Evolutionary conservation across 2,888 invertebrate species (phyloP).

Genomic region (Macrophya alboannulata): DNA sequence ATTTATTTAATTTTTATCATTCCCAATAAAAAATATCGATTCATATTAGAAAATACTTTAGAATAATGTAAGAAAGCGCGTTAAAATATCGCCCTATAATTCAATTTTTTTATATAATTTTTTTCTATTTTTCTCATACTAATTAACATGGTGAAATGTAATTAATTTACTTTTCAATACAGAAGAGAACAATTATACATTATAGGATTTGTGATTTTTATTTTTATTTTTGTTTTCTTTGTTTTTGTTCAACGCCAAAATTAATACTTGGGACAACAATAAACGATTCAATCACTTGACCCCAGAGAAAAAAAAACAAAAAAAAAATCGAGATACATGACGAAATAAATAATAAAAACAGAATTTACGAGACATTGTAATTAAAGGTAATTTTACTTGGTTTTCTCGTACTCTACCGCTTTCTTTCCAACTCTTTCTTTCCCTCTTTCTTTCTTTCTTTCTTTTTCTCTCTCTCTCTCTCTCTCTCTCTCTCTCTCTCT

Average conservation of each 20-base stretch:
- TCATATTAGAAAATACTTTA: slow-evolving; percentile 38
- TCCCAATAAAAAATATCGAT: slow-evolving; percentile 23
- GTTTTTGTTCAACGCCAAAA: neutral
- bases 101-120: neutral
- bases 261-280: slow-evolving; percentile 13
- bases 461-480: neutral
- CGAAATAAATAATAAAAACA: neutral
- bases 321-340: too few species aligned
- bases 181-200: slow-evolving; percentile 7
- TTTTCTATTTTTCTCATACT: neutral
- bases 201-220: neutral
- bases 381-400: neutral
- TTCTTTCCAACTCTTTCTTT: neutral
- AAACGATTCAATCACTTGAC: slow-evolving; percentile 12
- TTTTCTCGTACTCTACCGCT: neutral
- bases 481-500: neutral
- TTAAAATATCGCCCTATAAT: slow-evolving; percentile 18
- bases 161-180: neutral
- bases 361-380: slow-evolving; percentile 34
- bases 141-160: neutral
- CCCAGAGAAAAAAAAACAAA: neutral
- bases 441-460: neutral
- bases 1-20: neutral
- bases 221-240: neutral
- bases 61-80: slow-evolving; percentile 22